phyloP scores from a whole-genome alignment of 2,888 invertebrate genomes.

The Limnephilus auricula region DNA sequence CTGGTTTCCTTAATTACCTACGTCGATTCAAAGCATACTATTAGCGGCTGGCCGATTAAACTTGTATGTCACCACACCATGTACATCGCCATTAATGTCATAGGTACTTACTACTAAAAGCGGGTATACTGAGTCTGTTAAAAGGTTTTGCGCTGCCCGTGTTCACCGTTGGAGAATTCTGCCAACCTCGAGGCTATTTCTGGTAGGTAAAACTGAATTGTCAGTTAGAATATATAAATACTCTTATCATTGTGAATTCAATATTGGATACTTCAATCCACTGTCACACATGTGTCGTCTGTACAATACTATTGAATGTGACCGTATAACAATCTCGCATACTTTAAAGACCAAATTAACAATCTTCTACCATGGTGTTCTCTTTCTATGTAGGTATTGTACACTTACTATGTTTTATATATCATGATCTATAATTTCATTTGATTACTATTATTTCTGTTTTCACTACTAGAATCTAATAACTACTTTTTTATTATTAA shows the following conservation, averaged over 20 bases:
- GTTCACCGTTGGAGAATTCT: neutral
- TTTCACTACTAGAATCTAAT: too few species aligned
- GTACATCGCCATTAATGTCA: neutral
- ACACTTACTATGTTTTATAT: too few species aligned
- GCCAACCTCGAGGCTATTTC: neutral
- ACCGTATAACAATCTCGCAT: too few species aligned
- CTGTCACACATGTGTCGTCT: too few species aligned
- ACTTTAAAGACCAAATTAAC: too few species aligned
- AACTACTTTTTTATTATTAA: too few species aligned
- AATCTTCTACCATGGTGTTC: too few species aligned
- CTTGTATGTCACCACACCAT: neutral
- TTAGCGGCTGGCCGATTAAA: neutral
- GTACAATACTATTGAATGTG: too few species aligned
- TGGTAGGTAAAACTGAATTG: neutral
- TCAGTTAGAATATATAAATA: neutral
- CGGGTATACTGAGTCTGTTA: neutral
- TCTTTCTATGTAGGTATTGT: too few species aligned
- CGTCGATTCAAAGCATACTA: neutral
- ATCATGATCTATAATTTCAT: too few species aligned
- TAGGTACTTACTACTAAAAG: neutral
- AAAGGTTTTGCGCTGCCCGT: neutral
- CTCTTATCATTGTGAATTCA: neutral
- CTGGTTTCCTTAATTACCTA: neutral
- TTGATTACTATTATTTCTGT: too few species aligned
- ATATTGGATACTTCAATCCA: too few species aligned